These are phyloP conservation scores for Spilogale gracilis DNA, from an alignment of 2,113 vertebrate species.

Conservation along the genomic window DNA sequence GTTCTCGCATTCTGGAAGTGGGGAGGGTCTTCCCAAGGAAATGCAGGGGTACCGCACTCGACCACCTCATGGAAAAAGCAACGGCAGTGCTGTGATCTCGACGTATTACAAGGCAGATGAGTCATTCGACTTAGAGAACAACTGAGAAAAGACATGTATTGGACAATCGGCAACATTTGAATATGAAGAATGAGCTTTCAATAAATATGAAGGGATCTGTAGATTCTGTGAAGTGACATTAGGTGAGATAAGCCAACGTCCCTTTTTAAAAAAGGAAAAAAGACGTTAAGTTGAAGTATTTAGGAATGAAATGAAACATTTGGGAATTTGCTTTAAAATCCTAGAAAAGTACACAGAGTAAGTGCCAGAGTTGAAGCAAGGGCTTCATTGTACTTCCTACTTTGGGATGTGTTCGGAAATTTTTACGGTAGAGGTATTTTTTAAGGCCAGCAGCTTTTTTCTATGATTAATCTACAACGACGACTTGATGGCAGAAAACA, in stretches of 20 bases:
- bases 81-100: background rate
- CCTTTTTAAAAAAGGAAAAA: background rate
- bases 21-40: background rate
- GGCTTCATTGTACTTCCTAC: background rate
- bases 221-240: background rate
- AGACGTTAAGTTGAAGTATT: background rate
- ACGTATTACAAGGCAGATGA: background rate
- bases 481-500: background rate
- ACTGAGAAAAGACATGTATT: background rate
- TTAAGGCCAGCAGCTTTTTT: background rate
- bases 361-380: background rate
- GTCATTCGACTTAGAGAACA: background rate
- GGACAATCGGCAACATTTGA: background rate
- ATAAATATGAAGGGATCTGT: background rate
- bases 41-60: background rate
- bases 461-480: background rate
- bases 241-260: background rate
- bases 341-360: background rate
- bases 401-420: background rate
- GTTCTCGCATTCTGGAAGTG: background rate
- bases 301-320: background rate
- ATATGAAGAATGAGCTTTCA: background rate
- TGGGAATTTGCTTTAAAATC: background rate
- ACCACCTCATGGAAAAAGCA: background rate
- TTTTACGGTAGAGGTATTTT: background rate